phyloP scores from a whole-genome alignment of 1,140 invertebrate species.

The Sycophaga agraensis region DNA sequence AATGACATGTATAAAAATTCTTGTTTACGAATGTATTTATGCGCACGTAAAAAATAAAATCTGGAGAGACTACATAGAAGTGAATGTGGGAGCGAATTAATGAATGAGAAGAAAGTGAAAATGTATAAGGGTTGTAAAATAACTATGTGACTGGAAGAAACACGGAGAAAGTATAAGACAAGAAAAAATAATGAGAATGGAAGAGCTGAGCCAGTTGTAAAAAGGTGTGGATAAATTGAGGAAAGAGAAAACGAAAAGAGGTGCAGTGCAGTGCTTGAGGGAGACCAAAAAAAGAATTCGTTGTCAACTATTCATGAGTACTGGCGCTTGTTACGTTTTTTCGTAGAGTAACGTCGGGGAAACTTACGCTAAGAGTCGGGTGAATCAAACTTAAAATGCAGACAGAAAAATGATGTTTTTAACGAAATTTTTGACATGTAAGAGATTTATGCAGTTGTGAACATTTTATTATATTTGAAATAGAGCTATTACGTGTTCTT shows the following conservation, averaged over 20 bases:
- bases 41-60: no score
- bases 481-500: neutral
- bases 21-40: no score
- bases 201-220: neutral
- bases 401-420: no score
- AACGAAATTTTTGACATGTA: neutral
- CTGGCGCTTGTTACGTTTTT: conserved; percentile 4
- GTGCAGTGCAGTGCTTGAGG: neutral
- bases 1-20: no score
- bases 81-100: conserved; percentile 10
- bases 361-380: neutral
- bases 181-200: conserved; percentile 23
- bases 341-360: neutral
- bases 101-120: conserved; percentile 32
- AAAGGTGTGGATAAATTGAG: conserved; percentile 20
- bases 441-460: neutral
- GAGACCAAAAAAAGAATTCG: neutral
- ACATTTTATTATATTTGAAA: neutral
- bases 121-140: neutral
- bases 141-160: conserved; percentile 9
- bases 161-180: conserved; percentile 13
- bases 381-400: no score
- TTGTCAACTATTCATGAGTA: neutral
- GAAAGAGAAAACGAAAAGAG: conserved; percentile 3
- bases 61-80: no score